These are phyloP conservation scores for Archegozetes longisetosus DNA, from an alignment of 1,140 invertebrate species.

Conservation along the genomic window DNA sequence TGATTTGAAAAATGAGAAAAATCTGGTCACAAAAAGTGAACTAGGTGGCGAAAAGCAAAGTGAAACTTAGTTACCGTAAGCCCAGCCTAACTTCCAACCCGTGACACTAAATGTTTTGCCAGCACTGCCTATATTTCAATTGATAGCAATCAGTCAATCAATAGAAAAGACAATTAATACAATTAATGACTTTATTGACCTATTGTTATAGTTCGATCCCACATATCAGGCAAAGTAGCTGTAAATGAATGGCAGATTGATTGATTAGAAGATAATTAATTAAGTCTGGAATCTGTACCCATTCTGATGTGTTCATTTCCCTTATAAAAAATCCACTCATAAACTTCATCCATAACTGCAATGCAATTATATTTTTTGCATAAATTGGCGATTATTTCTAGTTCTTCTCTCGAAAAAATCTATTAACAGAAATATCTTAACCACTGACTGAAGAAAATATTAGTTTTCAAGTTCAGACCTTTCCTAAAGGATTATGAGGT, in stretches of 20 bases:
- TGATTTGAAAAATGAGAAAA: too few species aligned
- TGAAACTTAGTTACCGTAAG: slow-evolving; percentile 40
- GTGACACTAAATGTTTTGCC: slow-evolving; percentile 96
- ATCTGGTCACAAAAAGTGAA: too few species aligned
- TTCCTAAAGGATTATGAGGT: slow-evolving; percentile 87
- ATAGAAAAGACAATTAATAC: not conserved
- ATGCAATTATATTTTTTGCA: slow-evolving; percentile 84
- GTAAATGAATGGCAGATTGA: not conserved
- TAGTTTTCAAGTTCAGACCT: slow-evolving; percentile 39
- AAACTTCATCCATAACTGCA: slow-evolving; percentile 90
- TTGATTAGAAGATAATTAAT: not conserved
- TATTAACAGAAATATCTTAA: slow-evolving; percentile 20
- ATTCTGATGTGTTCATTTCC: slow-evolving; percentile 74
- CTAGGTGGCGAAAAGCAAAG: not conserved
- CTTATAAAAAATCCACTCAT: slow-evolving; percentile 89
- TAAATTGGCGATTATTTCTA: slow-evolving; percentile 59
- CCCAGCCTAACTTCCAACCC: slow-evolving; percentile 96
- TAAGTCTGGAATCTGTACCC: slow-evolving; percentile 36
- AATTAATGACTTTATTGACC: not conserved
- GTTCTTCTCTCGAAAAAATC: slow-evolving; percentile 35
- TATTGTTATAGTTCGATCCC: slow-evolving; percentile 90
- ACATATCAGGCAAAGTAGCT: slow-evolving; percentile 92
- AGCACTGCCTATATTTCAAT: slow-evolving; percentile 50
- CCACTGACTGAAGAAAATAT: not conserved
- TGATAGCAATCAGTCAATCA: not conserved